Conservation (phyloP, 1,140 invertebrate genomes). For the Calosoma granatense region DNA sequence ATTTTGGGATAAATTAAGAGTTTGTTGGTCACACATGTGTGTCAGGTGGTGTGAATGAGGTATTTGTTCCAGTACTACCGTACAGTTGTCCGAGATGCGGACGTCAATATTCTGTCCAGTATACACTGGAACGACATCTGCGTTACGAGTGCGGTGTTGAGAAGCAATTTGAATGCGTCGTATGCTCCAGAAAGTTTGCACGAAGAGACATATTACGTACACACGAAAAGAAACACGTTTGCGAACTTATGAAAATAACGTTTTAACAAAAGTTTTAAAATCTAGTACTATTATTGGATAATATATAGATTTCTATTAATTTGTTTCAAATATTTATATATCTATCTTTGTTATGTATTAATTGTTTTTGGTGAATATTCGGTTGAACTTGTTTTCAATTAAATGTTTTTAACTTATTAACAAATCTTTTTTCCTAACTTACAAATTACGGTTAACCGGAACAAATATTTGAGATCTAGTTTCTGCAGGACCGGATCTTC, state of each 20-base stretch:
- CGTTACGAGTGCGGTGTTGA: slow-evolving; percentile 35
- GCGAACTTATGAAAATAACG: not conserved
- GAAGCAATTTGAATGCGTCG: slow-evolving; percentile 32
- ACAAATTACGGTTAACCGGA: no score
- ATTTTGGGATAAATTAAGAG: not conserved
- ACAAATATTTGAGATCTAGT: no score
- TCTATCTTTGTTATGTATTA: not conserved
- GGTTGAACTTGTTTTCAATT: not conserved
- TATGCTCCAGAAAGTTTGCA: slow-evolving; percentile 30
- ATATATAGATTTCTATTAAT: not conserved
- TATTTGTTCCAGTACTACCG: not conserved
- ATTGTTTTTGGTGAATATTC: not conserved
- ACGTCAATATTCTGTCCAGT: slow-evolving; percentile 34
- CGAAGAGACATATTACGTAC: slow-evolving; percentile 28
- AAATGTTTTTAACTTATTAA: not conserved
- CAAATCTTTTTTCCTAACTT: not conserved
- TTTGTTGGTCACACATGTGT: not conserved
- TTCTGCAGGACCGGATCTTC: no score
- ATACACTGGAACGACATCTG: slow-evolving; percentile 35
- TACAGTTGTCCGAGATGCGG: slow-evolving; percentile 35
- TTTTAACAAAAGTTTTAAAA: slow-evolving; percentile 2
- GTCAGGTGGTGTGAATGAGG: not conserved
- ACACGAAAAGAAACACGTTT: slow-evolving; percentile 18
- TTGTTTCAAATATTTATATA: not conserved
- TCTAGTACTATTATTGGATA: not conserved